Base-by-base conservation (phyloP, 2,888 invertebrate species). In the Allophyes oxyacanthae region DNA sequence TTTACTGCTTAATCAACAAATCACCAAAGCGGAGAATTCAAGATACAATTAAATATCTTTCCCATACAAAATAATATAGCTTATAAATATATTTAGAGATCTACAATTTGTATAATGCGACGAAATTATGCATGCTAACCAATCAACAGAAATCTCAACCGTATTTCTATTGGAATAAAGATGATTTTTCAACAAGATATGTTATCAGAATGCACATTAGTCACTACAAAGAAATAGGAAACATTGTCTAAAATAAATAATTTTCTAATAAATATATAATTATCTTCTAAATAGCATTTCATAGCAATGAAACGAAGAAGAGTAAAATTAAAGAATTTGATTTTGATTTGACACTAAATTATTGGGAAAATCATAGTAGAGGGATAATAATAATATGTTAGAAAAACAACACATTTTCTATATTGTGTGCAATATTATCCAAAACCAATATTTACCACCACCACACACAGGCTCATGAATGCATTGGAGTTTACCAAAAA, bases 201-300 rank as follows among this genome's bases (percentile, higher is more conserved):
- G 7, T 9, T 34, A 30, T 53, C 28, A 53, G 37, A 38, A 52
- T 58, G 51, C 51, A 48, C 36, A 40, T 50, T 38, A 50, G 37
- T 46, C 36, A 28, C 38, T 57, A 67, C 54, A 32, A 9, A 52
- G 36, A 46, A 40, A 57, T 54, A 71, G 55, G 43, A 60, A 52
- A 66, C 48, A 41, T 30, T 25, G 9, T 14, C 13, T 49, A 20
- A 57, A 45, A 15, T 55, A 41, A 54, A 51, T 48, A 48, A 41
- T 15, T 38, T n/a, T 50, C 30, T 58, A 55, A 46, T 54, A 57
- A 48, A 63, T 57, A 44, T 55, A n/a, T n/a, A n/a, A n/a, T n/a
- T n/a, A n/a, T n/a, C 55, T 69, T 75, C 73, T 66, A 68, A 65
- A 52, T 73, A 66, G 56, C 69, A 77, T 75, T 79, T 79, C 69